phyloP scores from a whole-genome alignment of 2,113 vertebrate species.

The Ctenodactylus gundi region DNA sequence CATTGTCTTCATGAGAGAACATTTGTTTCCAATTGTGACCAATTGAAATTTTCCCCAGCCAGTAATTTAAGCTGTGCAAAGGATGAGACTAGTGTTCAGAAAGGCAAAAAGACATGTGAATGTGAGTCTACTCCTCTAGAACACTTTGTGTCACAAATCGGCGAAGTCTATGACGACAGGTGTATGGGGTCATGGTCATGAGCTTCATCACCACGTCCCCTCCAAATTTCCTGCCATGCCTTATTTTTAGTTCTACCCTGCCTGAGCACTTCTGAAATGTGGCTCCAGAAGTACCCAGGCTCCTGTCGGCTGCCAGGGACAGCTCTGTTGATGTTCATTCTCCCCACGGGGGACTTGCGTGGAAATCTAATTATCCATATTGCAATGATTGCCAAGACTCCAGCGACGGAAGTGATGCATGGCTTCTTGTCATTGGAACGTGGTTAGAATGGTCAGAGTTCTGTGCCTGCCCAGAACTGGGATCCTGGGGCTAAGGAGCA shows the following conservation, averaged over 20 bases:
- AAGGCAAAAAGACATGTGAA: background rate
- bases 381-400: slow-evolving; percentile 20
- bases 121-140: background rate
- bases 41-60: slow-evolving; percentile 11
- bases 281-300: background rate
- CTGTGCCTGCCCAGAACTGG: background rate
- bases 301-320: background rate
- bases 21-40: slow-evolving; percentile 15
- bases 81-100: slow-evolving; percentile 15
- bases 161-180: background rate
- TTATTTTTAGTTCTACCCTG: slow-evolving; percentile 13
- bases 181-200: background rate
- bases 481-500: background rate
- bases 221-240: background rate
- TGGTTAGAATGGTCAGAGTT: background rate
- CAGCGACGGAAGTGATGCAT: background rate
- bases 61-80: slow-evolving; percentile 13
- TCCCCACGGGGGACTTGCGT: background rate
- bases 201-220: background rate
- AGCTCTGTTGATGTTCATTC: background rate
- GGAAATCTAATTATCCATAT: slow-evolving; percentile 36
- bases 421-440: background rate
- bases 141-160: background rate
- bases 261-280: background rate
- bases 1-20: background rate